Base-by-base conservation (phyloP, 2,888 invertebrate genomes). In the Drosophila neotestacea region DNA sequence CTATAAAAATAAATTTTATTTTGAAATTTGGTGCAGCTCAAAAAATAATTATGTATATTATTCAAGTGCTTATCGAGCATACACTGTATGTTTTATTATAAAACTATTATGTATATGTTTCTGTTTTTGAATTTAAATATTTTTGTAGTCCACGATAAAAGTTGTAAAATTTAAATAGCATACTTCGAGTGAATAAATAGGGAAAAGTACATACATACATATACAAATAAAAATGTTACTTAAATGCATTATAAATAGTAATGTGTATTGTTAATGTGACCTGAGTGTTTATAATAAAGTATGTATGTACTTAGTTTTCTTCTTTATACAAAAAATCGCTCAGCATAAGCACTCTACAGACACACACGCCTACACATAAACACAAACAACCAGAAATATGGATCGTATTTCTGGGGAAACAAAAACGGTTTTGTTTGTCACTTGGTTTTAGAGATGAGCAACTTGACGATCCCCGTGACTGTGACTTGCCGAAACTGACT, bases 331-430 rank as follows among this genome's bases (percentile, higher is more conserved):
- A 22, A 22, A 50, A 7, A 51, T 22, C 13, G n/a, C 39, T 38
- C 22, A 10, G 36, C 27, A 16, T 13, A 55, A 58, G 13, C n/a
- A 48, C 38, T 41, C 16, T 4, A 38, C 27, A 13, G n/a, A n/a
- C 52, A 27, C 28, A 42, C 30, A 41, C 7, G 27, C 22, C 4
- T 1, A 36, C 32, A 27, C 13, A 28, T 16, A 65, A 10, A 9
- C 27, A n/a, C 34, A 32, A 6, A 47, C 38, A 34, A 3, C 7
- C 48, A 62, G 22, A 22, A 22, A 13, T 36, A 32, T 46, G 46
- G 50, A 61, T 70, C 44, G 32, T 30, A 61, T 67, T 73, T 62
- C 58, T 22, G 10, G 34, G 3, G 16, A 48, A 34, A 52, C 7
- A 39, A 66, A 13, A 60, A 36, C n/a, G 28, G 34, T 22, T 59